These are phyloP conservation scores for Carcinoscorpius rotundicauda DNA, from an alignment of 1,140 invertebrate species.

Conservation along the genomic window DNA sequence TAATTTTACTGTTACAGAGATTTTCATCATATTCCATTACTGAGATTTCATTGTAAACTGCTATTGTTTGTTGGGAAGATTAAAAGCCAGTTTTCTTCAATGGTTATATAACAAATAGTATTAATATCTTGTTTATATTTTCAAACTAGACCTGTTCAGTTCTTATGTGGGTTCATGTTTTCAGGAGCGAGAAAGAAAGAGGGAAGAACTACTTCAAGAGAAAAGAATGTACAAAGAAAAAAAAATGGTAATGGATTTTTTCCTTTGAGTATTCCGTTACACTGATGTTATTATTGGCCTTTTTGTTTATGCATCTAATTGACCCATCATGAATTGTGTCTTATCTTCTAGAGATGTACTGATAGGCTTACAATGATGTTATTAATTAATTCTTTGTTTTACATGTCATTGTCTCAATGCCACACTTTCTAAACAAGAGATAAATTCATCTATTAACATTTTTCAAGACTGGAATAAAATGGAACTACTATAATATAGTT, in stretches of 20 bases:
- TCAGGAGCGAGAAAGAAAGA: slow-evolving; percentile 64
- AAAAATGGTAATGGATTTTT: slow-evolving; percentile 39
- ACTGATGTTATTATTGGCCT: too few species aligned
- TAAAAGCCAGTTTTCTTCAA: slow-evolving; percentile 1
- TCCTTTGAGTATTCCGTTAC: too few species aligned
- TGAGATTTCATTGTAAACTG: neutral
- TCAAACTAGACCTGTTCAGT: neutral
- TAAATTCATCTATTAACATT: too few species aligned
- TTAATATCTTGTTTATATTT: neutral
- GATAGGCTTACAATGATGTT: too few species aligned
- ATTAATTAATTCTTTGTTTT: too few species aligned
- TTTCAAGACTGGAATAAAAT: too few species aligned
- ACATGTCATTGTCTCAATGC: too few species aligned
- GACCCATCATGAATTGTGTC: too few species aligned
- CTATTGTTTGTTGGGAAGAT: neutral
- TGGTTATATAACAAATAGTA: slow-evolving; percentile 1
- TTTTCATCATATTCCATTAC: neutral
- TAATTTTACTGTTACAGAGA: neutral
- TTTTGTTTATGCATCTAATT: too few species aligned
- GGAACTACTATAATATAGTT: too few species aligned
- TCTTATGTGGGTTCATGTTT: neutral
- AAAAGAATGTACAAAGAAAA: slow-evolving; percentile 65
- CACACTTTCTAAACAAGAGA: too few species aligned
- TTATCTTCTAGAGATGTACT: too few species aligned
- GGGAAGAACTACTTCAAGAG: slow-evolving; percentile 62